Percentiles rank a stretch among this genome's conserved stretches.
Conservation (phyloP, 2,888 invertebrate genomes). For the Lymantria monacha region DNA sequence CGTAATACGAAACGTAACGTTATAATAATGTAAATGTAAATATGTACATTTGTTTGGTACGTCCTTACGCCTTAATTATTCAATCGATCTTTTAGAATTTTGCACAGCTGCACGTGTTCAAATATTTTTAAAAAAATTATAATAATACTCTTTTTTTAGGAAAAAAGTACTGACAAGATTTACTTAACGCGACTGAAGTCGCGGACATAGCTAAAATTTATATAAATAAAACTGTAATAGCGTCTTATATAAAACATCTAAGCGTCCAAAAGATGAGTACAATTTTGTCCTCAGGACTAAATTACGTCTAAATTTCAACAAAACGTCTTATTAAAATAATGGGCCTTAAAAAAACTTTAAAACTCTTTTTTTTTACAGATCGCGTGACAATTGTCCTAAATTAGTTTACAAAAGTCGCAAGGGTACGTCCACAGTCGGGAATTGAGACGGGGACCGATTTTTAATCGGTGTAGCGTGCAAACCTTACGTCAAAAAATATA, state of each 20-base stretch:
- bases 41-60: too few species aligned
- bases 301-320: slow-evolving; percentile 12
- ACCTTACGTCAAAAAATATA: slow-evolving; percentile 18
- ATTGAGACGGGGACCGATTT: slow-evolving; percentile 53
- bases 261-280: neutral
- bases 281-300: slow-evolving; percentile 27
- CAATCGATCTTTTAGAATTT: neutral
- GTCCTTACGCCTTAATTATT: too few species aligned
- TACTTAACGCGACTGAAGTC: too few species aligned
- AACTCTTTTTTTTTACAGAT: slow-evolving; percentile 35
- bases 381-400: slow-evolving; percentile 65
- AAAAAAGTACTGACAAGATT: too few species aligned
- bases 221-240: too few species aligned
- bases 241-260: too few species aligned
- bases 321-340: slow-evolving; percentile 34
- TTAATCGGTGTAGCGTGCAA: slow-evolving; percentile 63
- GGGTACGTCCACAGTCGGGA: slow-evolving; percentile 46
- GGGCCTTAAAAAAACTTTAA: slow-evolving; percentile 23
- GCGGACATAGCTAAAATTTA: too few species aligned
- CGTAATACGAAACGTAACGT: neutral
- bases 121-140: too few species aligned
- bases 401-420: slow-evolving; percentile 65
- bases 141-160: too few species aligned
- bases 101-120: neutral
- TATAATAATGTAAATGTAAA: neutral